Evolutionary conservation across 2,797 vertebrate species (phyloP), one percentile per base, ranked within the genome.

Genomic region (Aulostomus chinensis): DNA sequence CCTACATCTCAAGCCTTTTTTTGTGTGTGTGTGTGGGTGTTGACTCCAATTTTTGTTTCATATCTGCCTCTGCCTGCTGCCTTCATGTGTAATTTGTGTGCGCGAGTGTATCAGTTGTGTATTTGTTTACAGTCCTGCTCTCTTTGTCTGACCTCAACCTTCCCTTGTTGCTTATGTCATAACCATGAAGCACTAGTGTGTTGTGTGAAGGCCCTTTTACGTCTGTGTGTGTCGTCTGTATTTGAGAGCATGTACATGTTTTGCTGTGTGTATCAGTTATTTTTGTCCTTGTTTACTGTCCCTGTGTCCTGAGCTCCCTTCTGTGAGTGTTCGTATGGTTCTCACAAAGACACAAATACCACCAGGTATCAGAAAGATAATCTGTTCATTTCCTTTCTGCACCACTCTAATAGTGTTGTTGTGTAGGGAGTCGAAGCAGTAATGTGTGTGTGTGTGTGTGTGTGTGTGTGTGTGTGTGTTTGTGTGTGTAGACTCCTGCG

Each of bases 401-500:
- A 24, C 26, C 0, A 36, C 39, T 11, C n/a, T n/a, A n/a, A n/a
- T n/a, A n/a, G n/a, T n/a, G n/a, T n/a, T n/a, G n/a, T n/a, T n/a
- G n/a, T n/a, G n/a, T n/a, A n/a, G n/a, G n/a, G n/a, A n/a, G n/a
- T n/a, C n/a, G n/a, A n/a, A n/a, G n/a, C n/a, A n/a, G n/a, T n/a
- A n/a, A n/a, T 21, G 17, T 59, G 12, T 78, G 58, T 52, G 58
- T 62, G 21, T 59, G 32, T 57, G 29, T 68, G 24, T 66, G 31
- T 53, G 20, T 67, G 39, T 55, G 48, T 57, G 12, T 68, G 39
- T 68, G 41, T 68, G 35, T 47, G 33, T 77, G 31, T 52, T 21
- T 56, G 31, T 65, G 45, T 64, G 35, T 59, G n/a, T 67, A 96
- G 95, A 96, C 62, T 97, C 95, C 21, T 96, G 95, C 1, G 95